Evolutionary conservation across 2,888 invertebrate species (phyloP).

Genomic region (Panzeria rudis): DNA sequence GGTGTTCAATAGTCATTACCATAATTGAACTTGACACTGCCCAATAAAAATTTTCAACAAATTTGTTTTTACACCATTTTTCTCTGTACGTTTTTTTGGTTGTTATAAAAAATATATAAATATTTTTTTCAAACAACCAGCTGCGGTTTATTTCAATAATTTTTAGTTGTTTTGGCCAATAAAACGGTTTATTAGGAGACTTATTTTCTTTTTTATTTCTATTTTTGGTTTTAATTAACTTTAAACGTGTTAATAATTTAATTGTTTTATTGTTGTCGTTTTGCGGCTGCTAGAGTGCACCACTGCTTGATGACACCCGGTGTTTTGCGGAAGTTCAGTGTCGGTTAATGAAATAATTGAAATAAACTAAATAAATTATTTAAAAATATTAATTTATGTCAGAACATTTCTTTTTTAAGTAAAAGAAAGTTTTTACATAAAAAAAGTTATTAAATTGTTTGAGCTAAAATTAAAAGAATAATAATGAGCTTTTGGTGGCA

Average conservation of each 20-base stretch:
- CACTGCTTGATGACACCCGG: neutral
- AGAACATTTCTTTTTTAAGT: neutral
- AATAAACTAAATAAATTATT: neutral
- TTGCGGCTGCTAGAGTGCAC: neutral
- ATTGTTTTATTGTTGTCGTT: conserved; percentile 31
- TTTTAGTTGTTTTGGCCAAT: conserved; percentile 52
- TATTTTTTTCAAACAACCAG: conserved; percentile 42
- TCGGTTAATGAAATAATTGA: conserved; percentile 21
- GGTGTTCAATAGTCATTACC: conserved; percentile 57
- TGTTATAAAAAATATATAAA: neutral
- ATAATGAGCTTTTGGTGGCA: neutral
- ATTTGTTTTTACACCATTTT: conserved; percentile 16
- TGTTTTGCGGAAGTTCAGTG: conserved; percentile 43
- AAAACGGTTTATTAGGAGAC: conserved; percentile 53
- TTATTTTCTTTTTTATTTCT: neutral
- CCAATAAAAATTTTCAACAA: conserved; percentile 36
- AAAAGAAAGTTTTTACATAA: neutral
- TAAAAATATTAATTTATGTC: neutral
- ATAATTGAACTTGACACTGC: conserved; percentile 71
- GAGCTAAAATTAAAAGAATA: neutral
- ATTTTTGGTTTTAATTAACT: conserved; percentile 22
- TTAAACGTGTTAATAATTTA: conserved; percentile 39
- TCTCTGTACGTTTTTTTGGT: neutral
- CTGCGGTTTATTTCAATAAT: conserved; percentile 58
- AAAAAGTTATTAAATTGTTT: neutral